Evolutionary conservation across 2,888 invertebrate genomes (phyloP).

Genomic region (Acanthosepion lycidas): DNA sequence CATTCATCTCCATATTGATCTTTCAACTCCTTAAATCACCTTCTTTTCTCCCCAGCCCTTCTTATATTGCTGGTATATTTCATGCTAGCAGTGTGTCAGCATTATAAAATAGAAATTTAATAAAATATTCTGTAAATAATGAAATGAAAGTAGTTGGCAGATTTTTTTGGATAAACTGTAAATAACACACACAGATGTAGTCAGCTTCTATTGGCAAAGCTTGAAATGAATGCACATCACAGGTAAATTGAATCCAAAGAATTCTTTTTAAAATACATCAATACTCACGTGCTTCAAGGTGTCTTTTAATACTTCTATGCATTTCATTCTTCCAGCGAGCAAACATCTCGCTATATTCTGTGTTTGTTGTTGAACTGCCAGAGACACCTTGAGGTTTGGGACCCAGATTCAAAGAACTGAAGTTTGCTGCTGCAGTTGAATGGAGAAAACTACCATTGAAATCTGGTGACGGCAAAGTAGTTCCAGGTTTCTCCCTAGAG

Average conservation of each 20-base stretch:
- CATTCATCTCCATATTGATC: no score
- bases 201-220: no score
- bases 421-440: no score
- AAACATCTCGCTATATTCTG: not conserved
- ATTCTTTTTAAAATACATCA: not conserved
- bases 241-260: not conserved
- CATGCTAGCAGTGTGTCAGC: no score
- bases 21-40: no score
- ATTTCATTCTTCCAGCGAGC: conserved; percentile 14
- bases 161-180: no score
- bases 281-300: conserved; percentile 43
- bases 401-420: not conserved
- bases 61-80: no score
- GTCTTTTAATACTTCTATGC: conserved; percentile 39
- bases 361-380: not conserved
- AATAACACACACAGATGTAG: no score
- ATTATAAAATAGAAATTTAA: no score
- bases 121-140: no score
- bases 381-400: not conserved
- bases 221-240: not conserved
- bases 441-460: not conserved
- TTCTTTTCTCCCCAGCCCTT: no score
- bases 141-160: no score
- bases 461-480: not conserved
- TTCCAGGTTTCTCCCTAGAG: not conserved